Base-by-base conservation (phyloP, 2,113 vertebrate genomes). In the Bombycilla garrulus region DNA sequence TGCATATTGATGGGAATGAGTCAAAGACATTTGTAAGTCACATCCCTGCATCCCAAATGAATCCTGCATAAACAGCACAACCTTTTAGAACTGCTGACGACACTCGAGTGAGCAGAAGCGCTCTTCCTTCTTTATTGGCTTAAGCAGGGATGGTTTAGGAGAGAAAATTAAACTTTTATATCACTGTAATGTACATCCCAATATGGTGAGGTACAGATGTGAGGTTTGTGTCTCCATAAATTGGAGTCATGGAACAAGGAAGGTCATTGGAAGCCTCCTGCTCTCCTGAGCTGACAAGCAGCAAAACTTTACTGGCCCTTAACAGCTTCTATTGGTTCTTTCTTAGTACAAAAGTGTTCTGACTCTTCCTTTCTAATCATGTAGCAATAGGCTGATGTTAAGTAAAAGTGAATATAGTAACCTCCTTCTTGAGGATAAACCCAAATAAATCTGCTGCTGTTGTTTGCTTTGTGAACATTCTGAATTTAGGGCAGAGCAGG, bases 21-120 rank as follows among this genome's bases (percentile, higher is more conserved):
- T 97, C 98, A 98, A 98, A 98, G 98, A 93, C 98, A 89, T 98
- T 98, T 98, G 98, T 94, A 98, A 98, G 98, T 98, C 98, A 98
- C 94, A 97, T 97, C 97, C 97, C 92, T 97, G 96, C 96, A 95
- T 98, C 97, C 96, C 93, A 97, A 97, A 97, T 96, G 96, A 96
- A 87, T 97, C 94, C 96, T 95, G 89, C 94, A 97, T 96, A 97
- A 98, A 97, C 96, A 97, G 70, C 94, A 73, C 95, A 94, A 78
- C 76, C 82, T 83, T 96, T 96, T 91, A 78, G 67, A 97, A 96
- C 96, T 96, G 62, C 89, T 94, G 73, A 90, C 54, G 86, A 87
- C 97, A 95, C 81, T 91, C 72, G 48, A 93, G 95, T 31, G 83
- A 96, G 92, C 90, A 95, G 96, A 89, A 62, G 35, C 40, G 1